Evolutionary conservation across 2,113 vertebrate species (phyloP).

Genomic region (Leucosticte australis): DNA sequence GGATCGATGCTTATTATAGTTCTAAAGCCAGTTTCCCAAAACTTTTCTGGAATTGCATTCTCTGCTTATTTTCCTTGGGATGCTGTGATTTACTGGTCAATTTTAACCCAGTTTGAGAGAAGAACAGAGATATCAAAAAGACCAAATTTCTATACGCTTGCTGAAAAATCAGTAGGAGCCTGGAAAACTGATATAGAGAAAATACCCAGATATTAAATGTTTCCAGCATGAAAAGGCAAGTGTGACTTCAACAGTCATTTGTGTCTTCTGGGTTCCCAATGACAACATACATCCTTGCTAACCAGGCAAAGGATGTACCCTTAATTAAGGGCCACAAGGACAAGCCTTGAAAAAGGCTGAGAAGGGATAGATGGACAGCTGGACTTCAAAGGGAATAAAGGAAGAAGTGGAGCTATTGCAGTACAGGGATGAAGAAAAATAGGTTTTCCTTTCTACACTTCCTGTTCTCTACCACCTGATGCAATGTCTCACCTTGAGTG

Average conservation of each 20-base stretch:
- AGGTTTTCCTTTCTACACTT: background rate
- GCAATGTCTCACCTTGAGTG: background rate
- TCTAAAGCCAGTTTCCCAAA: background rate
- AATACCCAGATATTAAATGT: background rate
- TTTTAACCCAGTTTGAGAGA: background rate
- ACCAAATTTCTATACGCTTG: background rate
- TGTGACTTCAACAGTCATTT: background rate
- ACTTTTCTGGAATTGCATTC: background rate
- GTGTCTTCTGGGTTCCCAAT: background rate
- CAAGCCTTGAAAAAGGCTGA: background rate
- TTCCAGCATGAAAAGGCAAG: background rate
- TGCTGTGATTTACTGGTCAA: background rate
- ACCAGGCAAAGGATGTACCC: background rate
- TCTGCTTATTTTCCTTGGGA: slow-evolving; percentile 3
- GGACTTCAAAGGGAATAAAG: background rate
- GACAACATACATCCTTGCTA: background rate
- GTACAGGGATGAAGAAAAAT: background rate
- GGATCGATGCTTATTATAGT: background rate
- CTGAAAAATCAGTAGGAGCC: background rate
- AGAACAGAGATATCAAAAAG: background rate
- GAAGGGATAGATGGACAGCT: background rate
- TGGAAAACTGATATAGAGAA: background rate
- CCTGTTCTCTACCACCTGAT: fast-evolving
- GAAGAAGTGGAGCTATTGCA: background rate
- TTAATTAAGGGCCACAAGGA: background rate